Conservation (phyloP, 2,113 vertebrate species). For the Lonchura striata region DNA sequence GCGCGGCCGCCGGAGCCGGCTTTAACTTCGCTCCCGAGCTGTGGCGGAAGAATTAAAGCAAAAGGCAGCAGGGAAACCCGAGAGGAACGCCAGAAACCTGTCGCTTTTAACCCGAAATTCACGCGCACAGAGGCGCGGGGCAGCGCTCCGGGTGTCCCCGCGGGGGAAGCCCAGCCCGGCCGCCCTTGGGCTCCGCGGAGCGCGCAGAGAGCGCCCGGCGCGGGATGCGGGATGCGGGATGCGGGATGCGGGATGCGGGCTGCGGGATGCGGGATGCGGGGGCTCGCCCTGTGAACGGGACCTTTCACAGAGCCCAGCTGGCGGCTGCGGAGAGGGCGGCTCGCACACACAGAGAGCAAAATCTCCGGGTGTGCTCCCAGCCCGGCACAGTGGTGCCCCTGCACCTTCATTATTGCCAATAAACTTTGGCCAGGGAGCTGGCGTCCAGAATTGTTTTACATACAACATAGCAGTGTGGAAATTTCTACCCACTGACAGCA, state of each 20-base stretch:
- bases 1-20: not conserved
- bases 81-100: not conserved
- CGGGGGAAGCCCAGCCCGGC: accelerated
- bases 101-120: not conserved
- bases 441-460: not conserved
- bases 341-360: not conserved
- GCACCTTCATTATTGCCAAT: accelerated
- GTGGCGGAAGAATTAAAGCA: not conserved
- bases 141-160: accelerated
- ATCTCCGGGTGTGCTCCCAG: not conserved
- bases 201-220: not conserved
- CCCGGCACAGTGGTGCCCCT: not conserved
- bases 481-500: not conserved
- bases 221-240: not conserved
- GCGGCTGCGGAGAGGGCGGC: no score
- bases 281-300: no score
- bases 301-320: accelerated
- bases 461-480: not conserved
- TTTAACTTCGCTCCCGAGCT: not conserved
- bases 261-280: no score
- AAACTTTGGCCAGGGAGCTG: not conserved
- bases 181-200: not conserved
- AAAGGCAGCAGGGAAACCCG: not conserved
- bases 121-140: accelerated
- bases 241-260: no score